Conservation (phyloP, 1,140 invertebrate genomes). For the Drosophila tani region DNA sequence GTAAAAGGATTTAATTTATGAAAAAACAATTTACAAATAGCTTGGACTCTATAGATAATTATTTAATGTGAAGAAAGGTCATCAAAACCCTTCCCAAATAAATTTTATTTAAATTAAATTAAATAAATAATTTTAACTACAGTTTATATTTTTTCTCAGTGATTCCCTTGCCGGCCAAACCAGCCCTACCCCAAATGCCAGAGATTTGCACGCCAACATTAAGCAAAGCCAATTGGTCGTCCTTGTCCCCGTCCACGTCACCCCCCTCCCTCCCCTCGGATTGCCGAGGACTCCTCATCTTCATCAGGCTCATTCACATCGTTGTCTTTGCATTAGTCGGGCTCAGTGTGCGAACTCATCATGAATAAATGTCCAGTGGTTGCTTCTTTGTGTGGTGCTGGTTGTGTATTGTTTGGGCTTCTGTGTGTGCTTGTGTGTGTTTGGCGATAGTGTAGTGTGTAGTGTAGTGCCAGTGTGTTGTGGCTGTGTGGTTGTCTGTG, state of each 20-base stretch:
- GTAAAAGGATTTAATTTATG: no score
- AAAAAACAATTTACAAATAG: background rate
- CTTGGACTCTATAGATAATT: background rate
- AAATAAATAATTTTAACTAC: no score
- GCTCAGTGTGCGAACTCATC: conserved; percentile 60
- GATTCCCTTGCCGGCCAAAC: conserved; percentile 6
- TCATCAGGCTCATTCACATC: conserved; percentile 52
- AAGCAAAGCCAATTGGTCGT: conserved; percentile 79
- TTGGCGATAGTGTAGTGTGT: conserved; percentile 6
- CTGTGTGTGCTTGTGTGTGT: conserved; percentile 10
- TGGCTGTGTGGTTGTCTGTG: conserved; percentile 15
- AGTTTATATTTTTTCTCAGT: conserved; percentile 9
- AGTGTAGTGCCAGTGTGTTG: background rate
- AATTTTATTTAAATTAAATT: no score
- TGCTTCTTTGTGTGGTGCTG: conserved; percentile 35
- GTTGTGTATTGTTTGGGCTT: conserved; percentile 14
- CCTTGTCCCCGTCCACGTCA: conserved; percentile 10
- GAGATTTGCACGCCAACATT: conserved; percentile 78
- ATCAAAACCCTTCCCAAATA: no score
- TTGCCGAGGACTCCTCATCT: conserved; percentile 41
- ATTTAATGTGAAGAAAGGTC: background rate
- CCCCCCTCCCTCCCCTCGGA: background rate
- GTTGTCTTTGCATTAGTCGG: conserved; percentile 66
- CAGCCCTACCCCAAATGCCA: conserved; percentile 61
- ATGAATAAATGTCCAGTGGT: conserved; percentile 74